Evolutionary conservation across 2,888 invertebrate genomes (phyloP), one percentile per base, ranked within the genome.

Genomic region (Cerceris rybyensis): DNA sequence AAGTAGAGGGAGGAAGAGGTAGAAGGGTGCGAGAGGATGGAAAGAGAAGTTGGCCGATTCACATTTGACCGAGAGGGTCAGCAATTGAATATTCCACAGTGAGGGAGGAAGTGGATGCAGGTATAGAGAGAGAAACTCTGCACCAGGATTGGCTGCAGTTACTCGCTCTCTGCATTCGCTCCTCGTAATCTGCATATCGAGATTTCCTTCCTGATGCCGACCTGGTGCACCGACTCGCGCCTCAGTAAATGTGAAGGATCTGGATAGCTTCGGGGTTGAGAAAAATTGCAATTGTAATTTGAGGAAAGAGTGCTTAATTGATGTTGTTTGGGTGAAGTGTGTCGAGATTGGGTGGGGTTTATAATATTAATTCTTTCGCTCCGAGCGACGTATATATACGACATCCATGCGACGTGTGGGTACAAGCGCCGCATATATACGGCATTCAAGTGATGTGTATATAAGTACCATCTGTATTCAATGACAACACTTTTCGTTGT

Each of bases 141-240:
- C 70, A 57, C 63, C 71, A 49, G 59, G 78, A 75, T 83, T 82
- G 75, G 71, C 39, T 16, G 58, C 16, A 57, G 59, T 71, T 66
- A 28, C 71, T 73, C 61, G 69, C 75, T 59, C 72, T 69, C 65
- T 68, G 65, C 64, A 65, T 69, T 78, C 84, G 54, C 71, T 63
- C 79, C 86, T 80, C 80, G 81, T 83, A 81, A 90, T 90, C 86
- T 89, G 86, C 90, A 90, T 90, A 88, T 89, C 87, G 89, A 90
- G 89, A 89, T 88, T 89, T 90, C 87, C 88, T 82, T 81, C 57
- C 78, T 75, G 81, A 81, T 82, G 84, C 76, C 77, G 77, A 61
- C 58, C 42, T 49, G 13, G n/a, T 14, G 39, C 49, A 54, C 52
- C 41, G 42, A 43, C 46, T 46, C 46, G 46, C 8, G 13, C 9